Percentiles rank a stretch among this genome's conserved stretches.
These are phyloP conservation scores for Crocuta crocuta DNA, from an alignment of 2,113 vertebrate genomes.

Conservation along the genomic window DNA sequence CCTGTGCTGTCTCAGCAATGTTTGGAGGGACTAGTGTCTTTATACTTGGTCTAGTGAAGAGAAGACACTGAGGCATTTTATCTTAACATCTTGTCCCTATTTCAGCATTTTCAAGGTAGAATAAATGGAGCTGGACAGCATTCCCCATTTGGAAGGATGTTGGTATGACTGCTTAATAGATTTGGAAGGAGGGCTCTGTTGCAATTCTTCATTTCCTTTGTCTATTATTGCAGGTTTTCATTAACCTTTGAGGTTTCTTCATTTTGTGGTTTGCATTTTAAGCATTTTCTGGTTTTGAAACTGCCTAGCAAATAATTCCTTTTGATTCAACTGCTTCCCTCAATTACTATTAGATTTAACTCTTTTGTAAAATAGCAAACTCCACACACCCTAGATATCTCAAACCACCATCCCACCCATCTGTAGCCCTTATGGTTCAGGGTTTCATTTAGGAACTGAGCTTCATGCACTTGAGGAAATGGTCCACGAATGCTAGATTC, in stretches of 20 bases:
- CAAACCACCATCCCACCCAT: not conserved
- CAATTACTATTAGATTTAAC: slow-evolving; percentile 71
- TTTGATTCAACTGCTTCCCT: slow-evolving; percentile 75
- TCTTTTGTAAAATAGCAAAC: slow-evolving; percentile 67
- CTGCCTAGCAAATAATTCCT: slow-evolving; percentile 74
- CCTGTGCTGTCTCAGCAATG: not conserved
- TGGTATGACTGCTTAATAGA: slow-evolving; percentile 68
- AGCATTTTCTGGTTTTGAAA: slow-evolving; percentile 78
- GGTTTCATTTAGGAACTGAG: slow-evolving; percentile 37
- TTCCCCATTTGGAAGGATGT: slow-evolving; percentile 15
- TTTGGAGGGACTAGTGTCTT: not conserved
- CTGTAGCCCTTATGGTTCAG: slow-evolving; percentile 34
- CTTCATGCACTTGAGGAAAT: not conserved
- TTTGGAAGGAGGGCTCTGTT: slow-evolving; percentile 45
- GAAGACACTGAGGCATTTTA: slow-evolving; percentile 52
- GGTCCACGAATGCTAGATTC: not conserved
- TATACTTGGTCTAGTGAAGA: slow-evolving; percentile 47
- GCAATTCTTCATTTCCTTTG: slow-evolving; percentile 75
- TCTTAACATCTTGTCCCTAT: slow-evolving; percentile 56
- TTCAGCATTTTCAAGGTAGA: slow-evolving; percentile 49
- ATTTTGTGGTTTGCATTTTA: slow-evolving; percentile 81
- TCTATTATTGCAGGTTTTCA: slow-evolving; percentile 79
- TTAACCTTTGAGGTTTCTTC: slow-evolving; percentile 81
- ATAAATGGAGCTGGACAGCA: slow-evolving; percentile 28
- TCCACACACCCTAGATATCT: slow-evolving; percentile 22